Evolutionary conservation across 2,113 vertebrate genomes (phyloP), one percentile per base, ranked within the genome.

Genomic region (Chaetodon auriga): DNA sequence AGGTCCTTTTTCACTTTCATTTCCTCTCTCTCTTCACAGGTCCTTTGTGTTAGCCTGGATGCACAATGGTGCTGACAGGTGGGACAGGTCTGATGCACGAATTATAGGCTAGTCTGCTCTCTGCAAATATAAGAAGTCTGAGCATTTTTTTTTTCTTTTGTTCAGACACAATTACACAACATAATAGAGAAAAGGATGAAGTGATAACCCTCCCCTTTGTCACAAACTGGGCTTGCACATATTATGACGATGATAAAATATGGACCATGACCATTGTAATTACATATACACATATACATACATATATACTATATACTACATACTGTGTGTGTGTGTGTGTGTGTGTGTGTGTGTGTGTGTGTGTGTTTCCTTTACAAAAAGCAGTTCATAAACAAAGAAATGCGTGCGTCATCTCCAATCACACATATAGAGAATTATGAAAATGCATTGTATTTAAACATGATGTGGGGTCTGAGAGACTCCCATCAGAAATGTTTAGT

Each of bases 11-110:
- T 49, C 54, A 19, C 21, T 68, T 57, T 66, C 62, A 60, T 6
- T 78, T 46, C 51, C 51, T 35, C 36, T 66, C 38, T 60, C 21
- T 60, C 45, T 66, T 62, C 45, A 53, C 57, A 18, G 36, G 36
- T 18, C 35, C 6, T 30, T 61, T 60, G 30, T 51, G 15, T 51
- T 21, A 11, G 35, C 7, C 9, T 70, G 45, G 54, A 4, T 30
- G 3, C 23, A 30, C 5, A 30, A 18, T 49, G 16, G n/a, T 2
- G 46, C 58, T 53, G 35, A 38, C 30, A 11, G 30, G 43, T 43
- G 14, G 49, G 7, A 23, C 58, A 64, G 45, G 10, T 53, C 46
- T 35, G 57, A 71, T 53, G 77, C 46, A 62, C 7, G 12, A 41
- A 60, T 51, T 6, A 7, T 35, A 7, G 49, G 12, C n/a, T 21